Conservation (phyloP, 2,888 invertebrate genomes). For the Amphipyra berbera region DNA sequence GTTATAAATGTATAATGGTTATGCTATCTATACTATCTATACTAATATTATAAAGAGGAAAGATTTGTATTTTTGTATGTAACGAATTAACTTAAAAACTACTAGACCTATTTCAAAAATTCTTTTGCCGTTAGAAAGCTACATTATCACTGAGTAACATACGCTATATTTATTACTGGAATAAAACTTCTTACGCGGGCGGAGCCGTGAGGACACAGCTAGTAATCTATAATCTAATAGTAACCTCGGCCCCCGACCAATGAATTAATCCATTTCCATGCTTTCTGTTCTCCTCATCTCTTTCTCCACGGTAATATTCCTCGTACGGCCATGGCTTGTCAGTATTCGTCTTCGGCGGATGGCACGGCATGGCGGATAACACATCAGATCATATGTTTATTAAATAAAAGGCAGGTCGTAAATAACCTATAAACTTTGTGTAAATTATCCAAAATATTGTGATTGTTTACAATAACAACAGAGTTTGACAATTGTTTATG, state of each 20-base stretch:
- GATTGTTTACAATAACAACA: background rate
- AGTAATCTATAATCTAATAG: background rate
- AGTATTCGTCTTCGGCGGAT: slow-evolving; percentile 48
- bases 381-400: background rate
- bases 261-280: slow-evolving; percentile 66
- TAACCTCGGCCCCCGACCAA: slow-evolving; percentile 79
- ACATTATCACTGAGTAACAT: too few species aligned
- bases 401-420: background rate
- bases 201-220: too few species aligned
- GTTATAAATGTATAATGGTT: too few species aligned
- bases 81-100: too few species aligned
- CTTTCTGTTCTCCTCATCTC: slow-evolving; percentile 66
- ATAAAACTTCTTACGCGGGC: too few species aligned
- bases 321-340: slow-evolving; percentile 70
- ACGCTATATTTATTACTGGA: too few species aligned
- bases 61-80: too few species aligned
- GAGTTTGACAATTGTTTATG: slow-evolving; percentile 2
- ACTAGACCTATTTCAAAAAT: too few species aligned
- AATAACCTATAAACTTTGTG: background rate
- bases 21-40: too few species aligned
- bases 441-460: slow-evolving; percentile 7
- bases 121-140: too few species aligned
- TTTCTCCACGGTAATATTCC: slow-evolving; percentile 79
- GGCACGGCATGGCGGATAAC: slow-evolving; percentile 41
- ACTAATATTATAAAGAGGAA: too few species aligned